Evolutionary conservation across 2,113 vertebrate genomes (phyloP).

Genomic region (Melanerpes aurifrons): DNA sequence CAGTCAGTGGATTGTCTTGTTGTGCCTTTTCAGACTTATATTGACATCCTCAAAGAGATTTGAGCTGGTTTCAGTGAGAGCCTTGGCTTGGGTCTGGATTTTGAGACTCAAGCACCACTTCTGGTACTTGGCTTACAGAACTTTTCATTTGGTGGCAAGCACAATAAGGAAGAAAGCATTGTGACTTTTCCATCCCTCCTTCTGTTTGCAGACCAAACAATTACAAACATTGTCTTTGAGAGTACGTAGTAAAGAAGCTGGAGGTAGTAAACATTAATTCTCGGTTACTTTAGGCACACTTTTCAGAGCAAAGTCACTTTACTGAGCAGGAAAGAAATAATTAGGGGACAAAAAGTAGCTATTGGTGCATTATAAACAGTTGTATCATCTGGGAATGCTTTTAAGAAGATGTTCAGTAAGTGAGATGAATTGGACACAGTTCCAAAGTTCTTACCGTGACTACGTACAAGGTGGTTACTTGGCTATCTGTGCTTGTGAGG

Average conservation of each 20-base stretch:
- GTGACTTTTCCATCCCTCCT: background rate
- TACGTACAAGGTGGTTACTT: background rate
- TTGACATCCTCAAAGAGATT: background rate
- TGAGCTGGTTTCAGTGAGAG: background rate
- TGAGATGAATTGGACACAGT: background rate
- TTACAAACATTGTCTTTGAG: background rate
- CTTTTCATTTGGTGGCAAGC: background rate
- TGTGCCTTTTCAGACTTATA: background rate
- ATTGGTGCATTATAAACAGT: constrained; percentile 1
- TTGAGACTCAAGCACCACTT: constrained; percentile 3
- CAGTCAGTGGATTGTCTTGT: background rate
- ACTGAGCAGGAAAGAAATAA: constrained; percentile 32
- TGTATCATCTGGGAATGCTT: background rate
- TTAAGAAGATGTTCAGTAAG: background rate
- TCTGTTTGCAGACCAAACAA: background rate
- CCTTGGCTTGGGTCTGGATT: background rate
- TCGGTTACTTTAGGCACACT: constrained; percentile 5
- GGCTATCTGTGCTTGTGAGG: background rate
- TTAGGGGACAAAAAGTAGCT: constrained; percentile 33
- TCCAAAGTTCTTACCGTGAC: background rate
- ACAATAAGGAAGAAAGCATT: background rate
- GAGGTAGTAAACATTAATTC: constrained; percentile 18
- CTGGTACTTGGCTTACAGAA: background rate
- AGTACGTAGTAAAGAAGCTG: background rate
- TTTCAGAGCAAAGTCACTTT: background rate